Base-by-base conservation (phyloP, 2,797 vertebrate species). In the Anguilla megastoma region DNA sequence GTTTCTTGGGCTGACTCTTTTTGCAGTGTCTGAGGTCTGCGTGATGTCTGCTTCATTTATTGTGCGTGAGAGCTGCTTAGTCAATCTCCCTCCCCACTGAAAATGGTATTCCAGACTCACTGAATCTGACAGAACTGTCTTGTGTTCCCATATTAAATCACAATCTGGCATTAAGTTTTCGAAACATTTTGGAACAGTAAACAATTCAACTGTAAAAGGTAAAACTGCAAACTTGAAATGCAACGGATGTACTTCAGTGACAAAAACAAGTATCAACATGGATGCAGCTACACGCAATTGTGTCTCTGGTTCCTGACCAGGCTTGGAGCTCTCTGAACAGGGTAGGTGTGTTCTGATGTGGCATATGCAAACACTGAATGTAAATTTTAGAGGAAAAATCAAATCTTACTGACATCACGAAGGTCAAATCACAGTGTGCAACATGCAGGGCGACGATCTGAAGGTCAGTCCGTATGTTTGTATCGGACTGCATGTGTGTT, bases 331-430 rank as follows among this genome's bases (percentile, higher is more conserved):
- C 76, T 5, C 41, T 18, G 2, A 18, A n/a, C 41, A 80, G 76
- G 76, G 45, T 80, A 0, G 30, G 33, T n/a, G 5, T 21, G 76
- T 14, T 24, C 41, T 48, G 21, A 5, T 24, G 76, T 48, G 41
- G 41, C 10, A 48, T 80, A 80, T 80, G 74, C 74, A 79, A 79
- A 79, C 33, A 3, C 33, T 41, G 41, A 45, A 79, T 79, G 76
- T 80, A 80, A 48, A 80, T 80, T 80, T 48, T 16, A 24, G 18
- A 50, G 41, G 41, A 5, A 80, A 48, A 80, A 41, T 48, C 76
- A 50, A 80, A 80, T 48, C 36, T 80, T 18, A 24, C 76, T 48
- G 76, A 80, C 76, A 8, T 80, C 76, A 80, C 48, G 76, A 41
- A 66, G 60, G 60, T 66, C 21, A 76, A 41, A 14, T 41, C 33